Evolutionary conservation across 2,113 vertebrate genomes (phyloP), one percentile per base, ranked within the genome.

Genomic region (Trematocara unimaculatum): DNA sequence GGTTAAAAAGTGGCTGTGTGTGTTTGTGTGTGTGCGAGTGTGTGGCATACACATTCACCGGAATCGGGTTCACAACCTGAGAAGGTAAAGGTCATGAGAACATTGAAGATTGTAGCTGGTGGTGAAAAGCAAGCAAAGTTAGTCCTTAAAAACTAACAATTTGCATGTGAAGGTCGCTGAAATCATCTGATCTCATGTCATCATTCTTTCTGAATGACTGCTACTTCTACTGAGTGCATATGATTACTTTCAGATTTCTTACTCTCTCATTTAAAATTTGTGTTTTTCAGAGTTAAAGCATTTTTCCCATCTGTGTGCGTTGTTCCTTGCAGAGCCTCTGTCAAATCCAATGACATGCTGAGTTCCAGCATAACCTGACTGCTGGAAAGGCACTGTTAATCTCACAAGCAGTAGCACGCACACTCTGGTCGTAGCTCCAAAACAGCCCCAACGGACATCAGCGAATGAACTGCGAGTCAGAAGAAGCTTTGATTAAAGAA

Each of bases 71-170:
- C 79, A 89, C 79, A 93, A 92, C 88, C 89, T 90, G 91, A 78
- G 77, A 82, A 88, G 81, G 85, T 91, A 83, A 82, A 85, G 92
- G 90, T 94, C 92, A 92, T 95, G 94, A 90, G 92, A 94, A 94
- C 49, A 26, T 53, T 1, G 13, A 51, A 79, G 86, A 89, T 87
- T 80, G 1, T 20, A 29, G 5, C 58, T 64, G 64, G 17, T 79
- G 82, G 62, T 80, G 45, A 78, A 79, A 85, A 82, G 38, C 51
- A 70, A 55, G 40, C 23, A 14, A 58, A 42, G 78, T 31, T 17
- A 81, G 85, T 58, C 35, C 35, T 67, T 8, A 74, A 67, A 79
- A 84, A 55, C 20, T n/a, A 62, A 62, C 33, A 33, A 33, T 83
- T 86, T 35, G 18, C 18, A 45, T 38, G 15, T 26, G 72, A 35